These are phyloP conservation scores for Cyanistes caeruleus DNA, from an alignment of 2,113 vertebrate species.

Conservation along the genomic window DNA sequence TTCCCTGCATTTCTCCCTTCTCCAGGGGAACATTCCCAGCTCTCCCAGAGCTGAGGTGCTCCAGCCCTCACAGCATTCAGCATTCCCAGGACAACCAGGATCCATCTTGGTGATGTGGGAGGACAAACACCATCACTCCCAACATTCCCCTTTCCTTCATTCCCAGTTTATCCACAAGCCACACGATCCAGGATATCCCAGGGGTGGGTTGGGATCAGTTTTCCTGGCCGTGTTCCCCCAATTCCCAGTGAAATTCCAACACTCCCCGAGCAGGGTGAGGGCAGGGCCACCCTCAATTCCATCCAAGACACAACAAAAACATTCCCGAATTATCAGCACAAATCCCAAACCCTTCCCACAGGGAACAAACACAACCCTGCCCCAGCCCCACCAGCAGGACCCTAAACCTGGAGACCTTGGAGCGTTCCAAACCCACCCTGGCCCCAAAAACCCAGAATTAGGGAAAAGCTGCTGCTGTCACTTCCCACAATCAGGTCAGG, in stretches of 20 bases:
- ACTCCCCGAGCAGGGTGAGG: accelerated
- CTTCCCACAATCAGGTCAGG: background rate
- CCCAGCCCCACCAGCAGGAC: background rate
- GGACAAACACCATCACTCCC: background rate
- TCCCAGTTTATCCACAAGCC: background rate
- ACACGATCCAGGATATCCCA: accelerated
- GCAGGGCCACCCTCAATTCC: background rate
- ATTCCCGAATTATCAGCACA: background rate
- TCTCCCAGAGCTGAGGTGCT: background rate
- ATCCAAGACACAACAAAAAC: background rate
- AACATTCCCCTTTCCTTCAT: background rate
- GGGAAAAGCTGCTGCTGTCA: background rate
- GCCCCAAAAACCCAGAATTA: accelerated
- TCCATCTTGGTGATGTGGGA: background rate
- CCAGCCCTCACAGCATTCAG: background rate
- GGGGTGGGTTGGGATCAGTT: accelerated
- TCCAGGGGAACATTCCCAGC: background rate
- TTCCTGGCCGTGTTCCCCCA: accelerated
- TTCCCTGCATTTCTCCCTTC: background rate
- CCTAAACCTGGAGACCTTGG: background rate
- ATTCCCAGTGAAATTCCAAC: accelerated
- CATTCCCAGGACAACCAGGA: background rate
- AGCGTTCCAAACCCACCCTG: accelerated
- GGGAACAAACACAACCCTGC: background rate
- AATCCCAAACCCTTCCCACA: accelerated